Conservation (phyloP, 2,888 invertebrate species). For the Neoscelio sp. region DNA sequence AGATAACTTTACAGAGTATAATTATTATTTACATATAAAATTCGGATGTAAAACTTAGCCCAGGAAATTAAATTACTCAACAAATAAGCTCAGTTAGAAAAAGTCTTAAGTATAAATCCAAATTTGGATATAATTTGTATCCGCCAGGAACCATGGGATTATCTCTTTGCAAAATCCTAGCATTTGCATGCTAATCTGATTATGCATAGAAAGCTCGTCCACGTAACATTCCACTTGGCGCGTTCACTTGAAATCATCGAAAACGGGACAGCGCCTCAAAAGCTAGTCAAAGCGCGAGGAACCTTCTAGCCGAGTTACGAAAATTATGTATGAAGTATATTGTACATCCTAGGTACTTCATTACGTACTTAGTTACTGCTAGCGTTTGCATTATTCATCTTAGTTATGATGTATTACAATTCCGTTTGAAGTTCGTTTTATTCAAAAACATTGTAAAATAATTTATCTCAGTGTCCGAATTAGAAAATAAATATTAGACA, state of each 20-base stretch:
- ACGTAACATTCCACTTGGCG: background rate
- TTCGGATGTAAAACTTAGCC: too few relatives aligned
- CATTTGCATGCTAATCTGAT: constrained; percentile 35
- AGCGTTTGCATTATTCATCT: constrained; percentile 40
- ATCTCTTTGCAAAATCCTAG: background rate
- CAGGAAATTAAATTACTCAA: too few relatives aligned
- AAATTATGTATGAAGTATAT: constrained; percentile 43
- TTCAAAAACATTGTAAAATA: too few relatives aligned
- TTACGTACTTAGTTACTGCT: constrained; percentile 29
- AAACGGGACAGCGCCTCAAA: constrained; percentile 11
- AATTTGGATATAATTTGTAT: constrained; percentile 20
- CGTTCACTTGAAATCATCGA: constrained; percentile 17
- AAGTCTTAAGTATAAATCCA: background rate
- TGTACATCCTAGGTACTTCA: constrained; percentile 19
- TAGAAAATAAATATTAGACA: too few relatives aligned
- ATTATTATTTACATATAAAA: too few relatives aligned
- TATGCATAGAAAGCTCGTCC: constrained; percentile 23
- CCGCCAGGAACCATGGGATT: background rate
- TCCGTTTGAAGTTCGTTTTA: constrained; percentile 23
- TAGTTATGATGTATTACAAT: constrained; percentile 28
- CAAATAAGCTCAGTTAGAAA: background rate
- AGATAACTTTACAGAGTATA: too few relatives aligned
- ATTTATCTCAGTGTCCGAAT: background rate
- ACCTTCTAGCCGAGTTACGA: constrained; percentile 12
- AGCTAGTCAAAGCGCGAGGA: constrained; percentile 27